Evolutionary conservation across 2,888 invertebrate species (phyloP).

Genomic region (Melieria picta): DNA sequence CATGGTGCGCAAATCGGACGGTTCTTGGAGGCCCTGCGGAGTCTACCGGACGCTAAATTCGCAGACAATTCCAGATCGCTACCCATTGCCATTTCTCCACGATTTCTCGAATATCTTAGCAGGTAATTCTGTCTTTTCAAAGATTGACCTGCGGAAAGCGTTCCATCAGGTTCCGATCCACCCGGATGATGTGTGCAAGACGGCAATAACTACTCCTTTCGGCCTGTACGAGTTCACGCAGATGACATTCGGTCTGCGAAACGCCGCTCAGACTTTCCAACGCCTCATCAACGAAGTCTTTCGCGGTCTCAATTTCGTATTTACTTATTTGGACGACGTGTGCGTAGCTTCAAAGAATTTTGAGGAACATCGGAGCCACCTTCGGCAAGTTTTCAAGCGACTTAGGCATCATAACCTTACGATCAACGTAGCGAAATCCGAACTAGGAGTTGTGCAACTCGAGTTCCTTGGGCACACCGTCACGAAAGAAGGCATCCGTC

Average conservation of each 20-base stretch:
- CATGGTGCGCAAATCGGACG: constrained; percentile 45
- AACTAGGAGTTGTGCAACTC: constrained; percentile 9
- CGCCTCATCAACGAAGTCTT: constrained; percentile 36
- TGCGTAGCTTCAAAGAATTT: constrained; percentile 19
- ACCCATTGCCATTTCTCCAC: constrained; percentile 13
- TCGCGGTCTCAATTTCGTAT: constrained; percentile 28
- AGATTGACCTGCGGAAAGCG: constrained; percentile 30
- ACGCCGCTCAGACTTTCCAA: constrained; percentile 39
- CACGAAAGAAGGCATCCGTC: constrained; percentile 27
- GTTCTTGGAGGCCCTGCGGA: constrained; percentile 40
- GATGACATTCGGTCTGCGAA: constrained; percentile 7
- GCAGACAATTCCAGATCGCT: constrained; percentile 20
- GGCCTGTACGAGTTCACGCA: too few species aligned
- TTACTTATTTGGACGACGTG: constrained; percentile 32
- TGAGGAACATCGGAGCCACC: constrained; percentile 21
- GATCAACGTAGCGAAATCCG: constrained; percentile 27
- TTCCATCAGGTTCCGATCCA: constrained; percentile 31
- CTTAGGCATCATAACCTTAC: constrained; percentile 14
- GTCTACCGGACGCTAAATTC: constrained; percentile 32
- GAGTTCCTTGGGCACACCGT: constrained; percentile 36
- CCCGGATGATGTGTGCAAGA: constrained; percentile 27
- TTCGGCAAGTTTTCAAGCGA: constrained; percentile 21
- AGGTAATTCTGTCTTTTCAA: constrained; percentile 26
- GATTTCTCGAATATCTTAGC: constrained; percentile 21
- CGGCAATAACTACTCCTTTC: constrained; percentile 13